Base-by-base conservation (phyloP, 2,888 invertebrate species). In the Latheticus oryzae region DNA sequence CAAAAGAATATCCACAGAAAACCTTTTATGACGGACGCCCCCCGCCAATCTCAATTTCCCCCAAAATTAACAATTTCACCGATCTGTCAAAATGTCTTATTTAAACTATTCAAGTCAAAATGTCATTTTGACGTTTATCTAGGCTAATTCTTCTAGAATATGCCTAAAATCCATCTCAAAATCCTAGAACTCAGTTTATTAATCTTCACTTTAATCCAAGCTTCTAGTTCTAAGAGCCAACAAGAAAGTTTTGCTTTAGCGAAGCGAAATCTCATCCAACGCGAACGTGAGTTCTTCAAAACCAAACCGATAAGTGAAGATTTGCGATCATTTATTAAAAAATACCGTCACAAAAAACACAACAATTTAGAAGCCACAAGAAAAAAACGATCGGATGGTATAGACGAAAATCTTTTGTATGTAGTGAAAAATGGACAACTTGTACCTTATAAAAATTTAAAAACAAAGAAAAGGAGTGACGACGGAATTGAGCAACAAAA, bases 371-470 rank as follows among this genome's bases (percentile, higher is more conserved):
- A 3, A 5, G 35, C 21, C 1, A 52, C 13, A 9, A 13, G 32
- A 8, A 19, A 3, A 8, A 54, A 54, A 12, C 45, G 43, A 1
- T 51, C 51, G n/a, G 12, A 21, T 3, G 35, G 3, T 9, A 8
- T 56, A 2, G 50, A 59, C 33, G 42, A 58, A 19, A 58, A 61
- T 4, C 50, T 63, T 21, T 61, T 69, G 58, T 71, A 67, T 33
- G 64, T 67, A 5, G 60, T 69, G 8, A 53, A 66, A 32, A 57
- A 68, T 35, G 69, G 69, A 5, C 60, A 67, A 4, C 52, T 69
- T 13, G 63, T 69, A 5, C 69, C 68, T 7, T 37, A 68, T 3
- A 58, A 58, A 16, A 47, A 60, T 12, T 7, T 67, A 3, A 58
- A 65, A 32, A 47, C 60, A 11, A 32, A 45, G n/a, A 61, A 61